Base-by-base conservation (phyloP, 1,140 invertebrate species). In the Papilio aristodemus region DNA sequence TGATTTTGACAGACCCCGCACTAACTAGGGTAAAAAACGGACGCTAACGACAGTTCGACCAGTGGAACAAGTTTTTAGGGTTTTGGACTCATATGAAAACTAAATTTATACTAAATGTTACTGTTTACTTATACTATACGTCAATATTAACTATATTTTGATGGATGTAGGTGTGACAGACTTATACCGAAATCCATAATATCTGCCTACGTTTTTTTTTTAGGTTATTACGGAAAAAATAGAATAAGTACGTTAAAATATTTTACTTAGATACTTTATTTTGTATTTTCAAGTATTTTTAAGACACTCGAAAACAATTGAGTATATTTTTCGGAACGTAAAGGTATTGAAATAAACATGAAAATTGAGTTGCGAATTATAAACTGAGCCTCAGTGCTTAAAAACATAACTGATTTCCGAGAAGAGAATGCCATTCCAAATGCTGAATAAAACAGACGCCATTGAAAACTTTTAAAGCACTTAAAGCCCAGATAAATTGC, bases 381-480 rank as follows among this genome's bases (percentile, higher is more conserved):
- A 32, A 60, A 36, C 32, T 32, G 36, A 36, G 32, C 37, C 39
- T 38, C 39, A 62, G n/a, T 43, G 38, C 25, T 46, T 64, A 46
- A 64, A 64, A 64, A 22, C 62, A 64, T 46, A 62, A 62, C 59
- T 62, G 59, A 38, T 62, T 62, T 62, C 36, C 7, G 17, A 62
- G 36, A 62, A 62, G 17, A 62, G 36, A 62, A 62, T n/a, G 8
- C 14, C 39, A 14, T 64, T 64, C 9, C 22, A 1, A 64, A 64
- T 64, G 19, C 22, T 64, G 62, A 64, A 64, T 64, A 27, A 64
- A 64, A 64, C 62, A 64, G 39, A 64, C 62, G 38, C 62, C 62
- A 64, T 43, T 64, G 41, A 64, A 64, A 64, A 64, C 62, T 64
- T 64, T 64, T 64, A 64, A 64, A 64, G 62, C 62, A 43, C 62